Conservation (phyloP, 2,113 vertebrate species). For the Clarias gariepinus region DNA sequence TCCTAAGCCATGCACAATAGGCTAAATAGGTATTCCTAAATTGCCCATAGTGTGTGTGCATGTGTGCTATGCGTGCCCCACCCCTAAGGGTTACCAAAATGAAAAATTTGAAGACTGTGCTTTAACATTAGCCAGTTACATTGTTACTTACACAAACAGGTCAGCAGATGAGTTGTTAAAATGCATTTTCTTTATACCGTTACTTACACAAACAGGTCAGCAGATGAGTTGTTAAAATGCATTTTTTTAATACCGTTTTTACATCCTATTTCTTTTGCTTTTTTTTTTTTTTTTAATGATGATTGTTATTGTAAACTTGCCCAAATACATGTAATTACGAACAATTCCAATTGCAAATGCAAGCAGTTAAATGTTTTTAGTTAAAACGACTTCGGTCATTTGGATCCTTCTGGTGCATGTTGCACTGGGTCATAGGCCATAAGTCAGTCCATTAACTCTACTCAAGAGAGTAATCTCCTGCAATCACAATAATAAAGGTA, state of each 20-base stretch:
- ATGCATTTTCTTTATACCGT: not conserved
- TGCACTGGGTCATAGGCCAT: slow-evolving; percentile 3
- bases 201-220: not conserved
- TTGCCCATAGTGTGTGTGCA: too few relatives aligned
- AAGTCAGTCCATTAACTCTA: slow-evolving; percentile 27
- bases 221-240: not conserved
- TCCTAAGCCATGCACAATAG: too few relatives aligned
- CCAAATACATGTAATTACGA: not conserved
- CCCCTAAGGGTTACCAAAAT: not conserved
- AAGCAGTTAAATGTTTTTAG: slow-evolving; percentile 11
- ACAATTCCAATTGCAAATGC: slow-evolving; percentile 3
- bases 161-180: not conserved
- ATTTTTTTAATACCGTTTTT: not conserved
- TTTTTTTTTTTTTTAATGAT: not conserved
- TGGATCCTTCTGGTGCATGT: slow-evolving; percentile 11
- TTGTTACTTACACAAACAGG: not conserved
- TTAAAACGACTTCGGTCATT: slow-evolving; percentile 8
- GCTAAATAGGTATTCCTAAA: too few relatives aligned
- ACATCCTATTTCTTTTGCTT: not conserved
- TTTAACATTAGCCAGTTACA: not conserved
- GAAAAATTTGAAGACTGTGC: not conserved
- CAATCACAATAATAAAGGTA: slow-evolving; percentile 35
- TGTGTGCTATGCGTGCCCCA: too few relatives aligned
- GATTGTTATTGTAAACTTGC: not conserved
- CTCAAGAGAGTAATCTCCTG: slow-evolving; percentile 24